phyloP scores from a whole-genome alignment of 2,113 vertebrate species.

The Anoplopoma fimbria region DNA sequence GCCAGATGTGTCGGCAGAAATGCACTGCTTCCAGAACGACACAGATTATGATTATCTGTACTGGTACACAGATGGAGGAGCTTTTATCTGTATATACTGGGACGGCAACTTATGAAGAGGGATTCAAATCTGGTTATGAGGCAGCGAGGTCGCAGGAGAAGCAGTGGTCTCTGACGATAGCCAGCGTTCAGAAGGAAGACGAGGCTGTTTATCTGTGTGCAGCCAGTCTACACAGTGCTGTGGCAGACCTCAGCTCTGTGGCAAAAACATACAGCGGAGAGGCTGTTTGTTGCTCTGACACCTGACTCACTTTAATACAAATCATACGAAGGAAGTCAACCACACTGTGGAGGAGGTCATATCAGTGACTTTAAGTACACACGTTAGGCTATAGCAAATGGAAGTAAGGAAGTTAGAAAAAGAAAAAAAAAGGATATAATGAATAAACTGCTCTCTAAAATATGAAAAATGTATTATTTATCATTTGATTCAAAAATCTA shows the following conservation, averaged over 20 bases:
- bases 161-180: constrained; percentile 34
- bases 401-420: too few species aligned
- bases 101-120: not conserved
- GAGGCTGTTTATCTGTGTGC: constrained; percentile 54
- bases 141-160: not conserved
- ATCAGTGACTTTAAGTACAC: not conserved
- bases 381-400: not conserved
- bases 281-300: not conserved
- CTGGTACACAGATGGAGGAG: constrained; percentile 50
- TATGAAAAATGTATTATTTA: not conserved
- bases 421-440: too few species aligned
- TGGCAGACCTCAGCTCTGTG: constrained; percentile 11
- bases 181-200: constrained; percentile 14
- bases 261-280: constrained; percentile 39
- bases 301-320: constrained; percentile 5
- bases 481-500: not conserved
- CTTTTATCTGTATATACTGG: not conserved
- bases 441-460: not conserved
- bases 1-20: not conserved
- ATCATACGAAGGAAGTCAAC: constrained; percentile 4
- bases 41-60: constrained; percentile 41
- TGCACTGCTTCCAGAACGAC: constrained; percentile 66
- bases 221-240: constrained; percentile 55
- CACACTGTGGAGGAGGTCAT: constrained; percentile 1
- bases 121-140: constrained; percentile 39